Evolutionary conservation across 2,113 vertebrate species (phyloP).

Genomic region (human (Homo sapiens)): DNA sequence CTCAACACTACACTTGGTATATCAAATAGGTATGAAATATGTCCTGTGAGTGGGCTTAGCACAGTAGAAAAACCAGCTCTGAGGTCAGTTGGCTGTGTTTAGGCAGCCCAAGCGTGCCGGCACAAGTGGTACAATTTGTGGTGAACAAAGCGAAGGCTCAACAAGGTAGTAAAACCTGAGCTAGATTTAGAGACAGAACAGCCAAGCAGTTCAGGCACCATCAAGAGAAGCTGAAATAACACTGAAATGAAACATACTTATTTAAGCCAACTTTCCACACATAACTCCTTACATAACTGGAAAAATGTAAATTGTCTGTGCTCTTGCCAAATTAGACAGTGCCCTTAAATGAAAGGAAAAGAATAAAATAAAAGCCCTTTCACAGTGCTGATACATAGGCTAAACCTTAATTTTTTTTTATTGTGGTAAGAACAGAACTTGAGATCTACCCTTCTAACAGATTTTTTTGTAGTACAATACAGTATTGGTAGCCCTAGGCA

Average conservation of each 20-base stretch:
- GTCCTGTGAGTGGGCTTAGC: not conserved
- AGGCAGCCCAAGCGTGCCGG: no score
- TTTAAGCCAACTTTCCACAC: constrained; percentile 58
- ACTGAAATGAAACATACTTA: constrained; percentile 35
- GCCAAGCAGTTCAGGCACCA: not conserved
- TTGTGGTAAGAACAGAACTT: not conserved
- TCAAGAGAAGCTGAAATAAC: constrained; percentile 32
- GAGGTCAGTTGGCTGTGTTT: not conserved
- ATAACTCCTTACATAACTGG: constrained; percentile 64
- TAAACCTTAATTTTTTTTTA: not conserved
- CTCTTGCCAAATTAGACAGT: constrained; percentile 47
- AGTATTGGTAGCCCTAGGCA: not conserved
- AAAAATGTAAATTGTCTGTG: constrained; percentile 64
- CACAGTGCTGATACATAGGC: not conserved
- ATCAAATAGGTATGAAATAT: not conserved
- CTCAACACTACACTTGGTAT: not conserved
- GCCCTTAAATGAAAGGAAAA: constrained; percentile 54
- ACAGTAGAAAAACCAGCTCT: not conserved
- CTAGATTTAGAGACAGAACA: not conserved
- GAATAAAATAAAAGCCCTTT: constrained; percentile 27
- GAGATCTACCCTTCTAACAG: not conserved
- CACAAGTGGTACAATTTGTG: not conserved
- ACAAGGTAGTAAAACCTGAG: not conserved
- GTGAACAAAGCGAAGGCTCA: not conserved
- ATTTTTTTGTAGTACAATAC: not conserved